Evolutionary conservation across 2,888 invertebrate species (phyloP).

Genomic region (Drosophila multiciliata): DNA sequence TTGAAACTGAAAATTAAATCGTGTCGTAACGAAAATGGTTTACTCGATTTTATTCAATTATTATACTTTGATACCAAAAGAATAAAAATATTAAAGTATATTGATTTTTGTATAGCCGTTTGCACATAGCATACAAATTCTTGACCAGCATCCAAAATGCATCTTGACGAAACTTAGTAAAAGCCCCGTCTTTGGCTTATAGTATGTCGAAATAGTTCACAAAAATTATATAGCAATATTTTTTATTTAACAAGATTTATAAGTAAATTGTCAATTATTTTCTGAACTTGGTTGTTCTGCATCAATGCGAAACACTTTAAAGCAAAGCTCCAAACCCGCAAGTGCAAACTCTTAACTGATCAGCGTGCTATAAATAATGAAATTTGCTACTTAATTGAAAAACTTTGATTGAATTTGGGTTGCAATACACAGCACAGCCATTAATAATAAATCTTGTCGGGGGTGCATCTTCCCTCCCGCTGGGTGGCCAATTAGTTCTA

Average conservation of each 20-base stretch:
- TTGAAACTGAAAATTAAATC: neutral
- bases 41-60: neutral
- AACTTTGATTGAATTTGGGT: slow-evolving; percentile 60
- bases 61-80: neutral
- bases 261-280: neutral
- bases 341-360: neutral
- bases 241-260: neutral
- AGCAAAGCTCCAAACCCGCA: neutral
- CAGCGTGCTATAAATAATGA: neutral
- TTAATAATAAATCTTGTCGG: slow-evolving; percentile 24
- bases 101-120: too few relatives aligned
- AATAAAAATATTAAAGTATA: neutral
- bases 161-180: too few relatives aligned
- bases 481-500: slow-evolving; percentile 39
- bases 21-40: neutral
- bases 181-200: too few relatives aligned
- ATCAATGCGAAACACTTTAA: neutral
- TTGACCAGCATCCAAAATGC: neutral
- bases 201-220: neutral
- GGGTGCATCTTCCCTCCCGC: slow-evolving; percentile 4
- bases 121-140: neutral
- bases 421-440: slow-evolving; percentile 40
- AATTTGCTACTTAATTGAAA: slow-evolving; percentile 57
- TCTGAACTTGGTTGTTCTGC: neutral
- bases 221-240: neutral